phyloP scores from a whole-genome alignment of 1,140 invertebrate species.

The Zaprionus ornatus region DNA sequence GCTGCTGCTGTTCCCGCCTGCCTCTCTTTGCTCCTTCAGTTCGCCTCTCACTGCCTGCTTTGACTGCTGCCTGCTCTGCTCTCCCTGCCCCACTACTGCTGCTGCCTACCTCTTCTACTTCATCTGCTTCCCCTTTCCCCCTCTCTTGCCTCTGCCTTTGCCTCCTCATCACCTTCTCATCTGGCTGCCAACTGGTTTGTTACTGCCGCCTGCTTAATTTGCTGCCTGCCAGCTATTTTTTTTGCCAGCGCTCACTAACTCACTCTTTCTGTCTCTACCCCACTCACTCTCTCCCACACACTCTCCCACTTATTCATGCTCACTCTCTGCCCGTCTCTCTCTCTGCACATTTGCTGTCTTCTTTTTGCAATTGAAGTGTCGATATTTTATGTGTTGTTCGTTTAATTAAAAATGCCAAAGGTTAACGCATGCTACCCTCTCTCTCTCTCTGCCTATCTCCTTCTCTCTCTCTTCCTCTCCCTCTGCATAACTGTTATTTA shows the following conservation, averaged over 20 bases:
- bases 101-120: background rate
- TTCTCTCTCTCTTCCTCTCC: background rate
- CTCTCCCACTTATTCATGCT: background rate
- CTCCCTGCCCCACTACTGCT: background rate
- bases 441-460: background rate
- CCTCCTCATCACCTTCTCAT: background rate
- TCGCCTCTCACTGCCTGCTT: background rate
- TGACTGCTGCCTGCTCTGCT: background rate
- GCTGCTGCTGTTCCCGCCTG: background rate
- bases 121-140: background rate
- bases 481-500: conserved; percentile 68
- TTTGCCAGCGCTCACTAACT: background rate
- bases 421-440: conserved; percentile 67
- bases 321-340: background rate
- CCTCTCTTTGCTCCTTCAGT: background rate
- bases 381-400: conserved; percentile 80
- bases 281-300: background rate
- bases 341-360: conserved; percentile 10
- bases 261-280: background rate
- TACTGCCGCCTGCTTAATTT: conserved; percentile 70
- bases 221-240: conserved; percentile 64
- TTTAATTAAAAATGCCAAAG: conserved; percentile 82
- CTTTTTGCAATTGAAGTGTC: conserved; percentile 78
- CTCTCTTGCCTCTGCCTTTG: background rate
- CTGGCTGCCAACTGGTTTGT: conserved; percentile 25